Percentiles rank a stretch among this genome's conserved stretches.
phyloP scores from a whole-genome alignment of 2,113 vertebrate genomes.

The Paramormyrops kingsleyae region DNA sequence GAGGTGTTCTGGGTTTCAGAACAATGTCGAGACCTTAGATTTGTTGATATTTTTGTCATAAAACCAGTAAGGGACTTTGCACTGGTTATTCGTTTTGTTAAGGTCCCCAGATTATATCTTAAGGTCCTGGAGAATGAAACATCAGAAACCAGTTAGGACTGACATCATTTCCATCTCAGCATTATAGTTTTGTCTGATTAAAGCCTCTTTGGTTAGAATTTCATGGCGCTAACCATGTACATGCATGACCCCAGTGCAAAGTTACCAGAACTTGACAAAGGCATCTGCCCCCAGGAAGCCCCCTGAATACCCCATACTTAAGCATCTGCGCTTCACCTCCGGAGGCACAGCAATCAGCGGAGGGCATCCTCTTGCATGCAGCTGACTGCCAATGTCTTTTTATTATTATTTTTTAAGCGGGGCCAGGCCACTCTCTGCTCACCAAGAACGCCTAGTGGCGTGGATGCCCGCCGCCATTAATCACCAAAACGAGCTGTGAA shows the following conservation, averaged over 20 bases:
- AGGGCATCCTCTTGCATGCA: not conserved
- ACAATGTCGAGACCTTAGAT: not conserved
- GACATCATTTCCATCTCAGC: not conserved
- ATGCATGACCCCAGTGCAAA: not conserved
- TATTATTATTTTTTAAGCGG: too few relatives aligned
- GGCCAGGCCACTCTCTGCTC: not conserved
- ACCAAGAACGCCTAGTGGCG: not conserved
- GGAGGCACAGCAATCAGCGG: not conserved
- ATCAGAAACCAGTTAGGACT: not conserved
- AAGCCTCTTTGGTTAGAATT: too few relatives aligned
- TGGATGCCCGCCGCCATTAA: not conserved
- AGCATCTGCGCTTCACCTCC: not conserved
- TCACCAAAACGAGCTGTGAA: not conserved
- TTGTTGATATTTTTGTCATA: not conserved
- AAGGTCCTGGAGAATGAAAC: not conserved
- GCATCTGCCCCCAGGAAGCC: not conserved
- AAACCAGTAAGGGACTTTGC: not conserved
- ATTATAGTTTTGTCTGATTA: not conserved
- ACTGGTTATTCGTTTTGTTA: not conserved
- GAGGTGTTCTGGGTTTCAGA: constrained; percentile 1
- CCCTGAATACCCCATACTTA: not conserved
- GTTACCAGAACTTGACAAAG: not conserved
- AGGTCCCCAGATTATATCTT: not conserved
- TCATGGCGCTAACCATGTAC: not conserved
- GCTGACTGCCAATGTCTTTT: not conserved